Percentiles rank a stretch among this genome's conserved stretches.
These are phyloP conservation scores for Drosophila navojoa DNA, from an alignment of 1,140 invertebrate genomes.

Conservation along the genomic window DNA sequence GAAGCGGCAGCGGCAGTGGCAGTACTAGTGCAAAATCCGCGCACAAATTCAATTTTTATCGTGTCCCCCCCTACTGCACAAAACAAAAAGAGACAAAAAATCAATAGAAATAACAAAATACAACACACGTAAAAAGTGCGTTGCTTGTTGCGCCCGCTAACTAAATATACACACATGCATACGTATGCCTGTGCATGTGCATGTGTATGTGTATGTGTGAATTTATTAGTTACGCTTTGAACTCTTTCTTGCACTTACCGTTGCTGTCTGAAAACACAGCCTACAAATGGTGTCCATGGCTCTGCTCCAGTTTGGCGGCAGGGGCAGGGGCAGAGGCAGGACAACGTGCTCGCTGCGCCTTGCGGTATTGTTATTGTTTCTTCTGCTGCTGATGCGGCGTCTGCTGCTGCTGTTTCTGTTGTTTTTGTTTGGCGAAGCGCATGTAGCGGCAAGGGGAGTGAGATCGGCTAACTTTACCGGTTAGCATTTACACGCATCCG, in stretches of 20 bases:
- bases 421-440: slow-evolving; percentile 39
- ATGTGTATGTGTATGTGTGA: background rate
- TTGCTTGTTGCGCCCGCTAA: slow-evolving; percentile 44
- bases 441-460: slow-evolving; percentile 28
- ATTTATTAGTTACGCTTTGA: slow-evolving; percentile 10
- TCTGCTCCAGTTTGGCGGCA: slow-evolving; percentile 59
- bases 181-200: background rate
- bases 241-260: slow-evolving; percentile 62
- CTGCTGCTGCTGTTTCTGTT: slow-evolving; percentile 18
- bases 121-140: slow-evolving; percentile 38
- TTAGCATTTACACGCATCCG: slow-evolving; percentile 53
- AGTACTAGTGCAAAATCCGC: slow-evolving; percentile 47
- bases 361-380: slow-evolving; percentile 45
- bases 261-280: slow-evolving; percentile 83
- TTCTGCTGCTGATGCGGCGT: slow-evolving; percentile 17
- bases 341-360: slow-evolving; percentile 58
- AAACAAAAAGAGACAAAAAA: slow-evolving; percentile 64
- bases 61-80: slow-evolving; percentile 19
- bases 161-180: slow-evolving; percentile 17
- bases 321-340: slow-evolving; percentile 59
- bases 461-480: slow-evolving; percentile 63
- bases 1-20: slow-evolving; percentile 8
- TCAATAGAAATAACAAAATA: slow-evolving; percentile 83
- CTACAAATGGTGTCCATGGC: slow-evolving; percentile 84
- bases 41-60: slow-evolving; percentile 62